Evolutionary conservation across 2,113 vertebrate genomes (phyloP).

Genomic region (Morphnarchus princeps): DNA sequence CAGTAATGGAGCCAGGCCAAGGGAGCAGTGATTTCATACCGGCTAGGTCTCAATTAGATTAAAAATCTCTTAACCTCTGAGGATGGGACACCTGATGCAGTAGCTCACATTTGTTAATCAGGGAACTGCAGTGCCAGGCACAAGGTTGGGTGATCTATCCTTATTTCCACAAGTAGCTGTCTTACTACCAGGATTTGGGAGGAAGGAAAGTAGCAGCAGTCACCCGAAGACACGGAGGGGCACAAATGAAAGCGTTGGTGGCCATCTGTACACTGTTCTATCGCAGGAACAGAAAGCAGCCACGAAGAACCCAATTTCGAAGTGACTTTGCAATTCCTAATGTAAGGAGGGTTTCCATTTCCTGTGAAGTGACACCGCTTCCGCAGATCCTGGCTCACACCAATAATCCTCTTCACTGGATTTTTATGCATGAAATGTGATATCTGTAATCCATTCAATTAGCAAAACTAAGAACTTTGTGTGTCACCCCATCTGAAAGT

Average conservation of each 20-base stretch:
- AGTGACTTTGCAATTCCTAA: neutral
- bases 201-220: neutral
- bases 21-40: neutral
- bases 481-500: neutral
- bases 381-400: neutral
- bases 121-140: neutral
- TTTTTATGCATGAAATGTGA: conserved; percentile 44
- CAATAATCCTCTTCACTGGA: conserved; percentile 14
- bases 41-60: neutral
- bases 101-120: neutral
- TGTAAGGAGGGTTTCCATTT: neutral
- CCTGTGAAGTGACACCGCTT: neutral
- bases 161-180: neutral
- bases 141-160: neutral
- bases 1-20: neutral
- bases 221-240: neutral
- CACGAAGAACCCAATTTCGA: neutral
- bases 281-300: neutral
- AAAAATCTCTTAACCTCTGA: neutral
- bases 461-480: conserved; percentile 10
- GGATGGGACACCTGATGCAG: neutral
- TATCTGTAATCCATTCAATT: conserved; percentile 50
- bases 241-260: neutral
- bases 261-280: neutral
- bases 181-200: neutral